These are phyloP conservation scores for Drosophila repletoides DNA, from an alignment of 1,140 invertebrate species.

Conservation along the genomic window DNA sequence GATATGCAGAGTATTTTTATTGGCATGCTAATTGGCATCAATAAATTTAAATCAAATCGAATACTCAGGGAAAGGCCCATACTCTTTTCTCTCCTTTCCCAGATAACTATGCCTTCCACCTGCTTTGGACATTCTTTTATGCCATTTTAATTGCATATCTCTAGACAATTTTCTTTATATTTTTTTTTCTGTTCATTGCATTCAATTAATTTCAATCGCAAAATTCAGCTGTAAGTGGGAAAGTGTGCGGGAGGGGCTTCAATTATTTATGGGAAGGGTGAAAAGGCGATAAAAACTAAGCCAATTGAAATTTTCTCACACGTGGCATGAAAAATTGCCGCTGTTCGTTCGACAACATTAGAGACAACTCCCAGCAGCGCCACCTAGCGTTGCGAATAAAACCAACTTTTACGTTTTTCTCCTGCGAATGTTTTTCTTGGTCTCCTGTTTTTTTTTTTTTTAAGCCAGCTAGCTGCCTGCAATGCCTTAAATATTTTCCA, in stretches of 20 bases:
- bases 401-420: conserved; percentile 34
- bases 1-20: neutral
- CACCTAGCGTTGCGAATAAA: conserved; percentile 30
- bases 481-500: conserved; percentile 41
- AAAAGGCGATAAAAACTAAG: conserved; percentile 31
- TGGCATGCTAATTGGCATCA: conserved; percentile 8
- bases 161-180: neutral
- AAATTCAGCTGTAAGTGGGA: neutral
- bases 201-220: conserved; percentile 37
- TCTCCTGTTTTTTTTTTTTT: neutral
- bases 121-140: conserved; percentile 1
- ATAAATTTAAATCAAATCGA: conserved; percentile 19
- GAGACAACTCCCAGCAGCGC: conserved; percentile 27
- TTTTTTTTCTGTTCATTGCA: neutral
- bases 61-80: neutral
- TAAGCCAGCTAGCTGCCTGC: conserved; percentile 23
- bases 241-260: conserved; percentile 1
- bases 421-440: neutral
- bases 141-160: conserved; percentile 26
- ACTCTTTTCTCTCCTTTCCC: neutral
- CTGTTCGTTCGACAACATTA: conserved; percentile 10
- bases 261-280: conserved; percentile 33
- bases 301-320: conserved; percentile 58
- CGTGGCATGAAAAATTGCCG: conserved; percentile 43
- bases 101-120: neutral